Evolutionary conservation across 2,113 vertebrate species (phyloP).

Genomic region (Orcinus orca): DNA sequence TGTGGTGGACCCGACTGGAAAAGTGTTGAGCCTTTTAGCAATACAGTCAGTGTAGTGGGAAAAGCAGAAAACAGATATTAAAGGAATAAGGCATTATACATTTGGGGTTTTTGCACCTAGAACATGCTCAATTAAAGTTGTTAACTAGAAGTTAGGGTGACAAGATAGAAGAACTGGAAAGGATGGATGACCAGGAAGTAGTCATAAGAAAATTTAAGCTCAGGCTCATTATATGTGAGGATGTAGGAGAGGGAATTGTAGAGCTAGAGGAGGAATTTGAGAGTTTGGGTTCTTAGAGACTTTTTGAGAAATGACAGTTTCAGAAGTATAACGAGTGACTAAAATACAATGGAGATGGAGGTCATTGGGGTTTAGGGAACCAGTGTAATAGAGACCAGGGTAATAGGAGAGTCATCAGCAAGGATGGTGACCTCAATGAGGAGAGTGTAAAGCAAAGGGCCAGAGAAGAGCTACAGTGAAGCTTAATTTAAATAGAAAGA

Average conservation of each 20-base stretch:
- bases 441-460: background rate
- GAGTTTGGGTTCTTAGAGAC: background rate
- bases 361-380: background rate
- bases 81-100: background rate
- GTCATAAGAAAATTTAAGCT: constrained; percentile 12
- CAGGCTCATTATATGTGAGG: background rate
- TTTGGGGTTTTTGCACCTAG: background rate
- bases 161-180: constrained; percentile 18
- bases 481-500: constrained; percentile 22
- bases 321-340: background rate
- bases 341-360: constrained; percentile 6
- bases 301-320: constrained; percentile 47
- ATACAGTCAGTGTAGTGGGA: background rate
- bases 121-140: background rate
- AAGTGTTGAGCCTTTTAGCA: constrained; percentile 1
- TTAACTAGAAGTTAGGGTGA: constrained; percentile 13
- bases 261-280: background rate
- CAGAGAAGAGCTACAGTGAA: constrained; percentile 7
- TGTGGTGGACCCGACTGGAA: background rate
- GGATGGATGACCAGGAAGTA: background rate
- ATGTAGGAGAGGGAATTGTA: background rate
- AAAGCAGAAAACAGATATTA: background rate
- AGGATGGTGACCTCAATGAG: background rate
- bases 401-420: constrained; percentile 29
- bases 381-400: background rate